These are phyloP conservation scores for Sarcophaga subvicina DNA, from an alignment of 2,888 invertebrate genomes.

Conservation along the genomic window DNA sequence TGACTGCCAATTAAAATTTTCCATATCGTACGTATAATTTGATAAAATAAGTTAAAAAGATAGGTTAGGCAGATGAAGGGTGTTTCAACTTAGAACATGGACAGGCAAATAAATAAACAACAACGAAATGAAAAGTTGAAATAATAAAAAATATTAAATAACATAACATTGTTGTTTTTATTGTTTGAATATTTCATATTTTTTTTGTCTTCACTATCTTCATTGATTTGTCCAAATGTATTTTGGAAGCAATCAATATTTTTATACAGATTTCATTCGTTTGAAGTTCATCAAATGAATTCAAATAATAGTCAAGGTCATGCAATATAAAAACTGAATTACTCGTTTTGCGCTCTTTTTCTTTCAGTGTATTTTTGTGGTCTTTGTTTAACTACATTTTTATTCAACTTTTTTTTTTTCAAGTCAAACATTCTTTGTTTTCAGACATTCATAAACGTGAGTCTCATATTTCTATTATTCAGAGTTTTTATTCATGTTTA, in stretches of 20 bases:
- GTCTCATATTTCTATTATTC: conserved; percentile 40
- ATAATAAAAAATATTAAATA: not conserved
- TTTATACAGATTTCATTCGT: not conserved
- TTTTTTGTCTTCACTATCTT: not conserved
- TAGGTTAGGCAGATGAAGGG: not conserved
- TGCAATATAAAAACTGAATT: not conserved
- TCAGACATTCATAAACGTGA: conserved; percentile 43
- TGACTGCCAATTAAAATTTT: not conserved
- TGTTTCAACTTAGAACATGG: not conserved
- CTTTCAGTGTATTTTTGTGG: conserved; percentile 32
- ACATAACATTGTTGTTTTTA: not conserved
- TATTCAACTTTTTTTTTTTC: not conserved
- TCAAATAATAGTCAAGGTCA: conserved; percentile 37
- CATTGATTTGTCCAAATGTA: not conserved
- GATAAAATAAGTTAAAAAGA: not conserved
- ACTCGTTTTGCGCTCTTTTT: not conserved
- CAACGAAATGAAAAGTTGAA: not conserved
- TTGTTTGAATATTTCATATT: not conserved
- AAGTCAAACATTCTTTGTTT: not conserved
- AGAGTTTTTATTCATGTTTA: not conserved
- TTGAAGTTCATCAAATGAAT: conserved; percentile 35
- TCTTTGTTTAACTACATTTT: not conserved
- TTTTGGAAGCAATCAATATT: not conserved
- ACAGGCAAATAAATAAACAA: not conserved
- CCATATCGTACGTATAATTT: too few relatives aligned